Base-by-base conservation (phyloP, 2,797 vertebrate species). In the Fistularia tabacaria region DNA sequence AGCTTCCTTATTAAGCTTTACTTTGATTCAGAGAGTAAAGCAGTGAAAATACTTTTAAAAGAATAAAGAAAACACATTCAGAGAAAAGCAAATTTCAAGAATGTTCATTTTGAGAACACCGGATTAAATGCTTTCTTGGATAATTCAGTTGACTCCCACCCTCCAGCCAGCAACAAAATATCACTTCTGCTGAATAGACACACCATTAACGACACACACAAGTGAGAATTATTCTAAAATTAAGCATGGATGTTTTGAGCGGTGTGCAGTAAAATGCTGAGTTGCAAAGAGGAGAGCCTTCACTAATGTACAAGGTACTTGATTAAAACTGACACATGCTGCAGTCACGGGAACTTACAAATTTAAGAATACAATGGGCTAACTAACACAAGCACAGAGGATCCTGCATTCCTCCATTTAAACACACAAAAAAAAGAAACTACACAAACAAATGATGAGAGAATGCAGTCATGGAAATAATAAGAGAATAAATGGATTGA, bases 291-390 rank as follows among this genome's bases (percentile, higher is more conserved):
- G 25, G 14, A 4, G 5, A 40, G 49, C 5, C 49, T 40, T 60
- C 38, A 5, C 54, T 53, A 46, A 69, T 54, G 40, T 57, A 59
- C 43, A 52, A 44, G 41, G 25, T 25, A 38, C 39, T 46, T 51
- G 54, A 71, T 57, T 71, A 48, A 49, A 64, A 49, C 51, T 12
- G 51, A 62, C 69, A 46, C 55, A 47, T 14, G 14, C 25, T 12
- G 41, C 40, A 69, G 10, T 61, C 41, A 44, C 3, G 14, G 39
- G 9, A 61, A 14, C n/a, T 47, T 14, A 42, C 45, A 58, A 6
- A 51, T 51, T 10, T 36, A 39, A 56, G 36, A 38, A 40, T 13
- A 47, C 36, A 42, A 11, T 25, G 11, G 39, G 2, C 39, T 10
- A 40, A 8, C 39, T 10, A 40, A 40, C 39, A 40, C 39, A 40